Conservation (phyloP, 2,797 vertebrate species). For the Myiotriccus ornatus region DNA sequence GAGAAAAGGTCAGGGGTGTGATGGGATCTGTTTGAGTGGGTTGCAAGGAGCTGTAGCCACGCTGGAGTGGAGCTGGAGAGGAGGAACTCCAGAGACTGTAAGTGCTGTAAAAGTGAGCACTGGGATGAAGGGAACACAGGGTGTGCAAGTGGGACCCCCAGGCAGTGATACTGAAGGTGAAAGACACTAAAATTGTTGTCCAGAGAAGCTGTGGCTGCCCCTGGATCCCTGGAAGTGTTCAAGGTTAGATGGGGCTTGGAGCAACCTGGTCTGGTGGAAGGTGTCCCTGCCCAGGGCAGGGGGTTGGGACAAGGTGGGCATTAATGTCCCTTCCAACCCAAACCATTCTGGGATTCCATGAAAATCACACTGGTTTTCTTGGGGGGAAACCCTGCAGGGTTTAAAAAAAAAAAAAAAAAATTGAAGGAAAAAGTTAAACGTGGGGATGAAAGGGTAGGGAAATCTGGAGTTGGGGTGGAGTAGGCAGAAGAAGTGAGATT, state of each 20-base stretch:
- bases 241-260: accelerated
- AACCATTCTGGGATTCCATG: not conserved
- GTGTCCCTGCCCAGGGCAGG: not conserved
- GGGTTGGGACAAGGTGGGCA: accelerated
- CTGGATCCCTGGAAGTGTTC: not conserved
- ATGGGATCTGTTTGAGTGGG: not conserved
- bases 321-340: not conserved
- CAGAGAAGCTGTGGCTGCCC: not conserved
- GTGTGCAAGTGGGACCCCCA: no score
- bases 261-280: accelerated
- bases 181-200: not conserved
- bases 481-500: not conserved
- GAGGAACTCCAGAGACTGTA: not conserved
- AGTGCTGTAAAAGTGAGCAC: not conserved
- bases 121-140: not conserved
- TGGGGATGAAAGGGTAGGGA: not conserved
- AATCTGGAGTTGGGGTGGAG: not conserved
- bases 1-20: not conserved
- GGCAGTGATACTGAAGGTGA: not conserved
- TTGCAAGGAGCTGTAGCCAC: not conserved
- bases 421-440: not conserved
- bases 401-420: not conserved
- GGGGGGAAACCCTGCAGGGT: accelerated
- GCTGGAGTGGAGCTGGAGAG: not conserved
- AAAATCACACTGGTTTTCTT: not conserved